Evolutionary conservation across 2,113 vertebrate genomes (phyloP), one percentile per base, ranked within the genome.

Genomic region (Bambusicola thoracicus): DNA sequence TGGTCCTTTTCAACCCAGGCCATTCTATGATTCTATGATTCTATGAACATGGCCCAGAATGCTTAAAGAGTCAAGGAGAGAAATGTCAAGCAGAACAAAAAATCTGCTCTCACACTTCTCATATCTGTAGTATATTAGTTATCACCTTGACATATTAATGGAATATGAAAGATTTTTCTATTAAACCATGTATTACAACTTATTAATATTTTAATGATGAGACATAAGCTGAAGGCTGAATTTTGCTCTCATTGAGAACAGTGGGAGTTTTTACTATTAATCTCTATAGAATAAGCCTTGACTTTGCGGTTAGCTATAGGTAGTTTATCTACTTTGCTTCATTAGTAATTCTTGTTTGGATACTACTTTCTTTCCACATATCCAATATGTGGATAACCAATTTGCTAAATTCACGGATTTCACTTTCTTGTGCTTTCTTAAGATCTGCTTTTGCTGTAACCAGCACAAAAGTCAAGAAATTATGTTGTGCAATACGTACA

Each of bases 11-110:
- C n/a, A n/a, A n/a, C n/a, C n/a, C n/a, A n/a, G n/a, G n/a, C n/a
- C n/a, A n/a, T n/a, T n/a, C n/a, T n/a, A n/a, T n/a, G n/a, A n/a
- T n/a, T n/a, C n/a, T n/a, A n/a, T n/a, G n/a, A n/a, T n/a, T n/a
- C n/a, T n/a, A n/a, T n/a, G n/a, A 88, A 81, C 79, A 69, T 46
- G n/a, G 84, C 58, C 48, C 30, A 53, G n/a, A 59, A 81, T 74
- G 24, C 27, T 8, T 84, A 59, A 81, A 69, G 43, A 61, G 11
- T 81, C 62, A 94, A 83, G 61, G 66, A 92, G 58, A 94, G 61
- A 90, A 92, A 94, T 81, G 17, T 84, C 53, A 91, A 62, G n/a
- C 19, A 62, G 67, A 95, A 55, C 8, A 80, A 41, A 81, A 65
- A 90, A 77, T 5, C 27, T 85, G 17, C 8, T 68, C 62, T 91